These are phyloP conservation scores for Homarus gammarus DNA, from an alignment of 2,888 invertebrate genomes.

Conservation along the genomic window DNA sequence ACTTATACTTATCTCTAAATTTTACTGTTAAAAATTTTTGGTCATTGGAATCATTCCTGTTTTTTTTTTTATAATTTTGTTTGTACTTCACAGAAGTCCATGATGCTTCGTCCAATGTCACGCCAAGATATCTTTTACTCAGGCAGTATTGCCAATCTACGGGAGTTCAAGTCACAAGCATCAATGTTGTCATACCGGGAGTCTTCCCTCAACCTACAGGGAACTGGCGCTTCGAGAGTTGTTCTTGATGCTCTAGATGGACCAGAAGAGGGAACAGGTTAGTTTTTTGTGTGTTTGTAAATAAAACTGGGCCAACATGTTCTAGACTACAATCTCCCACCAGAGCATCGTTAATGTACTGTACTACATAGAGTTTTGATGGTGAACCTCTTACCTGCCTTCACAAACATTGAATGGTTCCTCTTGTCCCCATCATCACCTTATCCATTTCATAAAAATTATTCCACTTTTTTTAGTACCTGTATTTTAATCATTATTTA, in stretches of 20 bases:
- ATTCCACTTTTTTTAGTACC: no score
- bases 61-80: neutral
- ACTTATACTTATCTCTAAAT: no score
- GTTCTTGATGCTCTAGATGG: conserved; percentile 68
- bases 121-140: conserved; percentile 84
- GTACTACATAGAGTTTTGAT: no score
- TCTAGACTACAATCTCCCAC: no score
- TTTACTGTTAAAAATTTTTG: no score
- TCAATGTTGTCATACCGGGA: conserved; percentile 75
- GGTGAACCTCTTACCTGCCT: no score
- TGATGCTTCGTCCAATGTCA: conserved; percentile 76
- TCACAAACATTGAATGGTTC: no score
- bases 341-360: no score
- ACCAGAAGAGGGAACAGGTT: conserved; percentile 52
- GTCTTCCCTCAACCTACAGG: conserved; percentile 70
- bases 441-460: no score
- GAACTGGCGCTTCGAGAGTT: conserved; percentile 68
- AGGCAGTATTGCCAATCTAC: conserved; percentile 94
- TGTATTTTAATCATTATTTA: no score
- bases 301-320: no score
- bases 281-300: neutral
- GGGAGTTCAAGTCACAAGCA: conserved; percentile 78
- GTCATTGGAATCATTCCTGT: neutral
- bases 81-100: conserved; percentile 55
- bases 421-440: no score